phyloP scores from a whole-genome alignment of 2,113 vertebrate genomes.

The Apteryx mantelli region DNA sequence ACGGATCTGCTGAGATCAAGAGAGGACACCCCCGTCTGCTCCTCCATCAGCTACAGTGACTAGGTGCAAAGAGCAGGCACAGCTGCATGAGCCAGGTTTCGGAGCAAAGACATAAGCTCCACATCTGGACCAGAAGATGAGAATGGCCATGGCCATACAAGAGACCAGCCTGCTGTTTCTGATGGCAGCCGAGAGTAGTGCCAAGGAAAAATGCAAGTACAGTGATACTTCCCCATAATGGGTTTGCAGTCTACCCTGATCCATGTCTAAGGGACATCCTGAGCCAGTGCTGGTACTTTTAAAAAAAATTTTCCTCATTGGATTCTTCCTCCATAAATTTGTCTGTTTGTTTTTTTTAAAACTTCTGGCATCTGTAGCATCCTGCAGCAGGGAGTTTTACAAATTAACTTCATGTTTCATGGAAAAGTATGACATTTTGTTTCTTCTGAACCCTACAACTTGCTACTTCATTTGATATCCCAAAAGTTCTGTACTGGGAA shows the following conservation, averaged over 20 bases:
- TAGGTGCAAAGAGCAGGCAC: background rate
- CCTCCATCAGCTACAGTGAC: too few relatives aligned
- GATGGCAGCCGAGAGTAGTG: background rate
- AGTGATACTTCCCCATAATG: background rate
- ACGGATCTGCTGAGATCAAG: background rate
- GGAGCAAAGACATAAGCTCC: background rate
- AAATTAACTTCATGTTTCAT: background rate
- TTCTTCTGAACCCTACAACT: background rate
- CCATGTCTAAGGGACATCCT: background rate
- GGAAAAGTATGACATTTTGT: background rate
- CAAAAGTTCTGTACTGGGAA: background rate
- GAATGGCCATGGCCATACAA: background rate
- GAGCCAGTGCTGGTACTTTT: background rate
- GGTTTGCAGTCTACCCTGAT: background rate
- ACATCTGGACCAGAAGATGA: background rate
- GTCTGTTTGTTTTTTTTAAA: background rate
- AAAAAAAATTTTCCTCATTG: background rate
- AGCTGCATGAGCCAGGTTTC: background rate
- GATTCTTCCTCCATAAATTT: background rate
- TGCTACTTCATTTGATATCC: background rate
- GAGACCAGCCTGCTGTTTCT: background rate
- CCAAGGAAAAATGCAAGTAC: background rate
- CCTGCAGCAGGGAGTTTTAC: background rate
- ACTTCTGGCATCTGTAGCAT: background rate
- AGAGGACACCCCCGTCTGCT: background rate